Conservation (phyloP, 2,797 vertebrate genomes). For the Cyprinella venusta region DNA sequence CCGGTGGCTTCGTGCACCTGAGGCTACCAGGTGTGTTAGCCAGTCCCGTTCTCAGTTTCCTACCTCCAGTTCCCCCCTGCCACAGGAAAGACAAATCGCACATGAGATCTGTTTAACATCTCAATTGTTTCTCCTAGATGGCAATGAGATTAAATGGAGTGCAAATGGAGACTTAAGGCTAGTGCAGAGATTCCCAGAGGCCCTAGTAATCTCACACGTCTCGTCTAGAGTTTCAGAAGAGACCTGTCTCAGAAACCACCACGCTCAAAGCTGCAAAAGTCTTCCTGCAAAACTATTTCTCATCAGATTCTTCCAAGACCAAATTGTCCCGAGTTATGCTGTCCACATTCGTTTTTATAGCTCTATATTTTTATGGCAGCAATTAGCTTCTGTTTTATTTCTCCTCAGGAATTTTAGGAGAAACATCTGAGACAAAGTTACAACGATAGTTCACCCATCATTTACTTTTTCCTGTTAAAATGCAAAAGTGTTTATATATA, state of each 20-base stretch:
- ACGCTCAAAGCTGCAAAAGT: background rate
- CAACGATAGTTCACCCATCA: background rate
- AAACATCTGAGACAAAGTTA: background rate
- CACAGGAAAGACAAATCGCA: conserved; percentile 10
- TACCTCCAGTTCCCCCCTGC: conserved; percentile 22
- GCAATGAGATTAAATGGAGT: conserved; percentile 6
- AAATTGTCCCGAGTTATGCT: background rate
- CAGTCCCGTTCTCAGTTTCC: conserved; percentile 35
- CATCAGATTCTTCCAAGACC: background rate
- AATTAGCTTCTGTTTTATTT: conserved; percentile 3
- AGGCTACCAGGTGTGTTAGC: conserved; percentile 48
- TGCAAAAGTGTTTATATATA: background rate
- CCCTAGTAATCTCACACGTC: conserved; percentile 3
- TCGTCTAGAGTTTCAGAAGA: conserved; percentile 3
- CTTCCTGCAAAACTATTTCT: background rate
- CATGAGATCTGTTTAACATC: conserved; percentile 39
- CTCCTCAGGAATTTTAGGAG: background rate
- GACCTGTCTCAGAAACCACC: background rate
- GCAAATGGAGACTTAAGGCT: conserved; percentile 14
- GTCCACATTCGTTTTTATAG: background rate
- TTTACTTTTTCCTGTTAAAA: background rate
- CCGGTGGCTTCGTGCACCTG: conserved; percentile 33
- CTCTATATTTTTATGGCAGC: background rate
- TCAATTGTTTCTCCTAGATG: conserved; percentile 21
- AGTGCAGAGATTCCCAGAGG: conserved; percentile 22